Conservation (phyloP, 2,888 invertebrate genomes). For the Calephelis perditalis region DNA sequence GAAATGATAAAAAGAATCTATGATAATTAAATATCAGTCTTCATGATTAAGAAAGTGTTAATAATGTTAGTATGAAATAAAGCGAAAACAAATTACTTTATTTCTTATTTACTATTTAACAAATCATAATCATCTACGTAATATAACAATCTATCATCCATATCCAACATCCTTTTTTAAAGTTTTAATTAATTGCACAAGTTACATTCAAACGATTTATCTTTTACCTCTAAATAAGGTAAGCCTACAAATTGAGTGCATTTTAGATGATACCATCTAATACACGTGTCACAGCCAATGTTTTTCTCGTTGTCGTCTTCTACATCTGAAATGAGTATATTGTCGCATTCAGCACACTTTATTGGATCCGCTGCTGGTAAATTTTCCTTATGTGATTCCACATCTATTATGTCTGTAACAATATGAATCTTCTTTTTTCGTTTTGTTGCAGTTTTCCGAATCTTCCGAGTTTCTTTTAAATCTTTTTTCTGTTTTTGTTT, state of each 20-base stretch:
- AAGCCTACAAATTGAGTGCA: slow-evolving; percentile 29
- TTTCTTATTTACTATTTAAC: no score
- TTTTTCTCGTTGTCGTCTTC: slow-evolving; percentile 35
- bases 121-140: no score
- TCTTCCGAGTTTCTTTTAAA: slow-evolving; percentile 16
- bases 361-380: slow-evolving; percentile 16
- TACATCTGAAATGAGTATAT: slow-evolving; percentile 31
- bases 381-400: slow-evolving; percentile 20
- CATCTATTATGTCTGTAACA: slow-evolving; percentile 12
- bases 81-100: no score
- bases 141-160: no score
- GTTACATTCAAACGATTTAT: slow-evolving; percentile 28
- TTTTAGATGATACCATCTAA: slow-evolving; percentile 27
- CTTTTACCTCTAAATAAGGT: slow-evolving; percentile 26
- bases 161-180: neutral
- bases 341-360: slow-evolving; percentile 31
- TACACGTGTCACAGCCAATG: slow-evolving; percentile 27
- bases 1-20: no score
- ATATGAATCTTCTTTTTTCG: slow-evolving; percentile 21
- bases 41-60: no score
- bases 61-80: no score
- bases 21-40: no score
- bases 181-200: neutral
- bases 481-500: slow-evolving; percentile 18
- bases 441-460: slow-evolving; percentile 27